phyloP scores from a whole-genome alignment of 2,888 invertebrate genomes.

The Drosophila fungiperda region DNA sequence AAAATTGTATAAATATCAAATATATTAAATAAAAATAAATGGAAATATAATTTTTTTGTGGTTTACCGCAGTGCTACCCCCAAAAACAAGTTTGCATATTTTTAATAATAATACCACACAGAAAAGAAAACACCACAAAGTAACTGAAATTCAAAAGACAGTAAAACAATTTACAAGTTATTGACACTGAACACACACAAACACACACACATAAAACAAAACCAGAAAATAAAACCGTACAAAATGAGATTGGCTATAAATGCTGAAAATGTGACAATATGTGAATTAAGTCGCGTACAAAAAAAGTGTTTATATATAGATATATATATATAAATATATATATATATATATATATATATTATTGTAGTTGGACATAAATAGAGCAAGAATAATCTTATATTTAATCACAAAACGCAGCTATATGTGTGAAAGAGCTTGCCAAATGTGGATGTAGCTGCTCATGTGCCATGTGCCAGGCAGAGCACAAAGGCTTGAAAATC shows the following conservation, averaged over 20 bases:
- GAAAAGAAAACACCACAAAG: constrained; percentile 20
- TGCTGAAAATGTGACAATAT: constrained; percentile 9
- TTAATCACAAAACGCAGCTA: background rate
- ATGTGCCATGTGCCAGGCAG: background rate
- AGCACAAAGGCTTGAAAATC: background rate
- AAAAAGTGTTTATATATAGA: background rate
- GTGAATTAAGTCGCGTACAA: background rate
- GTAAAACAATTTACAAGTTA: constrained; percentile 68
- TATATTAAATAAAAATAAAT: constrained; percentile 51
- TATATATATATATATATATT: background rate
- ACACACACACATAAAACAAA: constrained; percentile 12
- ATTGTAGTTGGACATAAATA: background rate
- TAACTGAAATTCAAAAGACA: constrained; percentile 47
- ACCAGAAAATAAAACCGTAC: constrained; percentile 6
- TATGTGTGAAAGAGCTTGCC: background rate
- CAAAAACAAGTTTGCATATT: constrained; percentile 63
- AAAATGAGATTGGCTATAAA: constrained; percentile 9
- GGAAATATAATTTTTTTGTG: constrained; percentile 44
- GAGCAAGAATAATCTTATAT: background rate
- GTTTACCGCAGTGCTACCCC: constrained; percentile 41
- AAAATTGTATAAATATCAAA: constrained; percentile 45
- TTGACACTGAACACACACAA: constrained; percentile 61
- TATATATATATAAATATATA: background rate
- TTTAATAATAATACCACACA: constrained; percentile 35
- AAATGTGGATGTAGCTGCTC: background rate